These are phyloP conservation scores for Synchiropus splendidus DNA, from an alignment of 2,113 vertebrate genomes.

Conservation along the genomic window DNA sequence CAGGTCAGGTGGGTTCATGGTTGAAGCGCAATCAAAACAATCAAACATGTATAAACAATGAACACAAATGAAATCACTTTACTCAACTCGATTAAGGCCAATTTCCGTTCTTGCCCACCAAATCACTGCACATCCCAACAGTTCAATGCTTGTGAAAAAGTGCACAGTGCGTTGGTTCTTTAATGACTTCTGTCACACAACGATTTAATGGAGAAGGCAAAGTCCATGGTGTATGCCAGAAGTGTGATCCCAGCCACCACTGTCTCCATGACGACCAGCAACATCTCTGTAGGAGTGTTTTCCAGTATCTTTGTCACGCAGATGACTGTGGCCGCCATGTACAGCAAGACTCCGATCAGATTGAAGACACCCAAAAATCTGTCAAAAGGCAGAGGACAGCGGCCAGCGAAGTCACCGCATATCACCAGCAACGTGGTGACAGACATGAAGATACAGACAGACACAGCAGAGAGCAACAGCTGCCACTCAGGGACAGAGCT, in stretches of 20 bases:
- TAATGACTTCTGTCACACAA: constrained; percentile 44
- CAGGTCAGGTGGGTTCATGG: too few relatives aligned
- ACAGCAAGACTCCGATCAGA: constrained; percentile 52
- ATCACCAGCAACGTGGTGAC: constrained; percentile 51
- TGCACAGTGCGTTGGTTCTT: constrained; percentile 1
- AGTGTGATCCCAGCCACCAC: constrained; percentile 52
- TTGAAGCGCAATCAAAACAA: too few relatives aligned
- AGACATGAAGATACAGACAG: constrained; percentile 50
- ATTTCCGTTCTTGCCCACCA: too few relatives aligned
- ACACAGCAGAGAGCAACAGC: constrained; percentile 13
- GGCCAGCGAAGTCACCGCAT: constrained; percentile 55
- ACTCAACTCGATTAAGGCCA: too few relatives aligned
- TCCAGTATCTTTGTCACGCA: constrained; percentile 43
- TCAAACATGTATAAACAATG: too few relatives aligned
- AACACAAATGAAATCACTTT: too few relatives aligned
- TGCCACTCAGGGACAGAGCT: constrained; percentile 12
- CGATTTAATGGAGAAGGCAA: constrained; percentile 62
- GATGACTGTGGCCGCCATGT: constrained; percentile 48
- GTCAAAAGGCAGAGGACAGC: constrained; percentile 58
- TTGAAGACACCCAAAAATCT: constrained; percentile 55
- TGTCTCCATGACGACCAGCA: constrained; percentile 36
- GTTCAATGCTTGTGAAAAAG: too few relatives aligned
- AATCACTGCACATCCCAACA: too few relatives aligned
- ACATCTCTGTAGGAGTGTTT: fast-evolving
- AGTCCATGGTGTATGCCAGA: constrained; percentile 63